Percentiles rank a stretch among this genome's conserved stretches.
phyloP scores from a whole-genome alignment of 2,797 vertebrate species.

The Sebastes itinus region DNA sequence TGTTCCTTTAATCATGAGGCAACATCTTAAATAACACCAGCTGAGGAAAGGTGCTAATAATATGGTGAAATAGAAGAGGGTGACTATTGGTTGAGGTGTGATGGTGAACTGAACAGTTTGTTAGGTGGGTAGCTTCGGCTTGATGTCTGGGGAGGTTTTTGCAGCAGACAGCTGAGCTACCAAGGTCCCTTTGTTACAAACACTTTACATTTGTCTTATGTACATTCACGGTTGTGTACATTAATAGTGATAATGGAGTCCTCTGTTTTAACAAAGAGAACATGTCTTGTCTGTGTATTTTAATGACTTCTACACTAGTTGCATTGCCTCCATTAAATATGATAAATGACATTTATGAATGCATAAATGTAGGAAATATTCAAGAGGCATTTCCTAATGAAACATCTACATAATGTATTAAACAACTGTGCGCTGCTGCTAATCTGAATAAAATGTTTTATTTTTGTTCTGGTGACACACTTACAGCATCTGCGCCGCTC shows the following conservation, averaged over 20 bases:
- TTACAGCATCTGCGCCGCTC: constrained; percentile 64
- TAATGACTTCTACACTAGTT: constrained; percentile 29
- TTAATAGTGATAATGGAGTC: constrained; percentile 13
- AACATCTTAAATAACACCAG: constrained; percentile 29
- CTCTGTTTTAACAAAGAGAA: not conserved
- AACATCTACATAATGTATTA: constrained; percentile 58
- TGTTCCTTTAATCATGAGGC: constrained; percentile 1
- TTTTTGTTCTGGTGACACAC: constrained; percentile 69
- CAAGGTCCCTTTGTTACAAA: constrained; percentile 7
- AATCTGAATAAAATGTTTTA: constrained; percentile 58
- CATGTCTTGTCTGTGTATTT: constrained; percentile 22
- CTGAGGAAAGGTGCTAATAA: constrained; percentile 66
- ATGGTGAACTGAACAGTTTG: constrained; percentile 33
- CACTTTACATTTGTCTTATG: constrained; percentile 5
- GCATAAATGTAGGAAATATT: constrained; percentile 40
- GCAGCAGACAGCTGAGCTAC: constrained; percentile 16
- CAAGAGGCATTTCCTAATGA: constrained; percentile 40
- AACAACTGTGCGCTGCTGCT: constrained; percentile 52
- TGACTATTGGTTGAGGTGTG: constrained; percentile 43
- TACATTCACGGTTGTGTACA: not conserved
- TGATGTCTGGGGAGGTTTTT: constrained; percentile 27
- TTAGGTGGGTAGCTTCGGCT: constrained; percentile 28
- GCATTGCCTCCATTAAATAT: constrained; percentile 16
- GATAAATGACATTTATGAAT: constrained; percentile 38
- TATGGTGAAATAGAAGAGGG: constrained; percentile 23